Evolutionary conservation across 2,113 vertebrate species (phyloP).

Genomic region (Pongo pygmaeus): DNA sequence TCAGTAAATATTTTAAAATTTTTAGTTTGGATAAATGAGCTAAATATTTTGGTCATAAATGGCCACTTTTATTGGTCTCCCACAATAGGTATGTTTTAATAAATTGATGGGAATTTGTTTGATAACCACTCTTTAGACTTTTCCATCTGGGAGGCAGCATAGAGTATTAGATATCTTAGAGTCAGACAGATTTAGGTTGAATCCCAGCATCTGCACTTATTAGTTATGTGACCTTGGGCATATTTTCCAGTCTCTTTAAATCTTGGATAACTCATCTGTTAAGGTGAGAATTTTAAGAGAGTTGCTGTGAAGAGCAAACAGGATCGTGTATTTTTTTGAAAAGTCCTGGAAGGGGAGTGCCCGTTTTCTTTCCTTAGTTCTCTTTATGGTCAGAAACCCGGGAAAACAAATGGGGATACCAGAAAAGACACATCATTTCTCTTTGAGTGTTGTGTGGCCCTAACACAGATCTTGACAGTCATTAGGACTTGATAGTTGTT

Average conservation of each 20-base stretch:
- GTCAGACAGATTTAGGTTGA: not conserved
- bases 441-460: conserved; percentile 66
- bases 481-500: conserved; percentile 74
- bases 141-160: not conserved
- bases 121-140: not conserved
- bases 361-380: not conserved
- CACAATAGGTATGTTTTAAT: not conserved
- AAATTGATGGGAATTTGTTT: not conserved
- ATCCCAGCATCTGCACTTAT: not conserved
- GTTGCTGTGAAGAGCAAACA: not conserved
- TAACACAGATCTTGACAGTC: conserved; percentile 71
- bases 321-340: not conserved
- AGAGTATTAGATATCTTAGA: not conserved
- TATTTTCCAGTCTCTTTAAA: not conserved
- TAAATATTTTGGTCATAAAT: not conserved
- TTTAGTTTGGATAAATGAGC: not conserved
- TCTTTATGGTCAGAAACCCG: not conserved
- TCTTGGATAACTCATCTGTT: not conserved
- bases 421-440: conserved; percentile 56
- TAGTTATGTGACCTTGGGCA: not conserved
- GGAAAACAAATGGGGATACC: conserved; percentile 22
- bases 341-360: not conserved
- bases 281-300: not conserved
- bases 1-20: not conserved
- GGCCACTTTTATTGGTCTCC: not conserved